Percentiles rank a stretch among this genome's conserved stretches.
Conservation (phyloP, 2,797 vertebrate species). For the Austrolebias charrua region DNA sequence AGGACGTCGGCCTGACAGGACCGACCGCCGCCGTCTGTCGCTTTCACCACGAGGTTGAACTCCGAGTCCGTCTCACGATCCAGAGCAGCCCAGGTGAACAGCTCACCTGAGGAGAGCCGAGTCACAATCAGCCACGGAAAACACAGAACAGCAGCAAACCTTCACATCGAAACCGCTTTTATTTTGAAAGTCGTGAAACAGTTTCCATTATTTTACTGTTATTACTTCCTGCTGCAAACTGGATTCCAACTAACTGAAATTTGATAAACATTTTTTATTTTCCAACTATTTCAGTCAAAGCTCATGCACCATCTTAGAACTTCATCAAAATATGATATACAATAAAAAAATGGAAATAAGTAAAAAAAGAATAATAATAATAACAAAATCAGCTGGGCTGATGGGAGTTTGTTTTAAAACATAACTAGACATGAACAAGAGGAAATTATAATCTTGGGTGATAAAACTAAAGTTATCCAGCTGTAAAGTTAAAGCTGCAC, state of each 20-base stretch:
- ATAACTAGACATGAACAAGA: no score
- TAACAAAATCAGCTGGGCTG: no score
- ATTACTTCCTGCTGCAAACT: neutral
- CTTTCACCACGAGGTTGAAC: constrained; percentile 88
- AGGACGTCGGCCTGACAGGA: constrained; percentile 91
- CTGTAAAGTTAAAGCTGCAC: no score
- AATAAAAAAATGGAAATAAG: no score
- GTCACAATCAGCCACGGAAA: neutral
- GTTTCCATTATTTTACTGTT: neutral
- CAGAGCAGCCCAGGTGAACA: constrained; percentile 84
- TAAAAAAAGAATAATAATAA: no score
- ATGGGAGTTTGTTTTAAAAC: no score
- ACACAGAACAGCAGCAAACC: neutral
- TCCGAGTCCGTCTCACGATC: constrained; percentile 85
- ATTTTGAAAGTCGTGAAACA: neutral
- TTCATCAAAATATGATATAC: no score
- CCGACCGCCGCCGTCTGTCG: constrained; percentile 91
- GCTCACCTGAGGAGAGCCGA: constrained; percentile 80
- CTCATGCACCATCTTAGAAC: no score
- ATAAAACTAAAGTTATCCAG: no score
- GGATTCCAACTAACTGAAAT: neutral
- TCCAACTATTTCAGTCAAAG: no score
- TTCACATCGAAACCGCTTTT: neutral
- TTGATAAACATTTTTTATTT: no score
- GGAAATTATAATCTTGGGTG: neutral